Evolutionary conservation across 2,113 vertebrate species (phyloP).

Genomic region (Girardinichthys multiradiatus): DNA sequence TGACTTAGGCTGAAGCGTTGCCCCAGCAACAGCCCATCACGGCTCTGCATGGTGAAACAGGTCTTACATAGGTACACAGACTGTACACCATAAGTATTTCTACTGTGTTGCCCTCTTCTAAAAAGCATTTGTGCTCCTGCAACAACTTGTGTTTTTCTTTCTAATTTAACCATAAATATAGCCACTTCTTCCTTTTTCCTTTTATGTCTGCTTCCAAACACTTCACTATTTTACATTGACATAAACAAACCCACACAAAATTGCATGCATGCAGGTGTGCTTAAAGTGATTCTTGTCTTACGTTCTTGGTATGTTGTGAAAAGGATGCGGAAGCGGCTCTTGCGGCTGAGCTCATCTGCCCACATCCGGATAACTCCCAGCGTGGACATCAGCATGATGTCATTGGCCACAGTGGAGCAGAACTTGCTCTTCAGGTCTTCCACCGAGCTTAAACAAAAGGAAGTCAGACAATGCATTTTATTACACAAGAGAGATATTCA

Average conservation of each 20-base stretch:
- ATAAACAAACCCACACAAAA: not conserved
- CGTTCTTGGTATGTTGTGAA: conserved; percentile 99
- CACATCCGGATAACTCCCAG: conserved; percentile 97
- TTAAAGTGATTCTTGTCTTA: conserved; percentile 76
- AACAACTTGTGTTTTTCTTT: conserved; percentile 9
- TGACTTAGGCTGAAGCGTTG: conserved; percentile 77
- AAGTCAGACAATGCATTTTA: conserved; percentile 20
- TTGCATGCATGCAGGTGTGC: conserved; percentile 1
- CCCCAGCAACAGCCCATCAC: conserved; percentile 79
- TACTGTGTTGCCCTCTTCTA: not conserved
- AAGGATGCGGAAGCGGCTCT: conserved; percentile 95
- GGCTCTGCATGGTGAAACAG: conserved; percentile 65
- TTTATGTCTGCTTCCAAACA: conserved; percentile 40
- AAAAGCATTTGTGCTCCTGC: not conserved
- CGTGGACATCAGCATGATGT: conserved; percentile 93
- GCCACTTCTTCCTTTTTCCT: conserved; percentile 17
- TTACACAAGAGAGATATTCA: not conserved
- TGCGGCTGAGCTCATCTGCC: conserved; percentile 95
- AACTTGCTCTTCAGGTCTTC: conserved; percentile 97
- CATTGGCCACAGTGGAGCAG: conserved; percentile 98
- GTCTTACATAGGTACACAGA: conserved; percentile 61
- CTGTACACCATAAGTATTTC: conserved; percentile 61
- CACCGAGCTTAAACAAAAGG: conserved; percentile 80
- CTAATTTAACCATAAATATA: conserved; percentile 47
- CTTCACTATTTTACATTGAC: not conserved